A percentile compares a stretch with the other conserved stretches of the same genome.
These are phyloP conservation scores for Eucriotettix oculatus DNA, from an alignment of 2,888 invertebrate species.

Conservation along the genomic window DNA sequence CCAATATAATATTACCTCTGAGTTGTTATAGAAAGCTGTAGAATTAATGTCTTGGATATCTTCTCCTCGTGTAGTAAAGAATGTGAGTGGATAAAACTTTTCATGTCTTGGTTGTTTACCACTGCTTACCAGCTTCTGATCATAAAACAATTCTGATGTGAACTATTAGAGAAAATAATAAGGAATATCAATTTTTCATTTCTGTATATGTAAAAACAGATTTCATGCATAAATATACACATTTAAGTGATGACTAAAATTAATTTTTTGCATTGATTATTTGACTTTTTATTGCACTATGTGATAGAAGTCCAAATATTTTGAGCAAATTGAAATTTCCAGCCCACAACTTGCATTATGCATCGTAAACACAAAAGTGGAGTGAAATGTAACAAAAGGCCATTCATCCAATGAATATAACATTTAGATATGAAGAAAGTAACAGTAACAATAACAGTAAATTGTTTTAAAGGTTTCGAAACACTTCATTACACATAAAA, in stretches of 20 bases:
- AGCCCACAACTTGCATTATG: too few species aligned
- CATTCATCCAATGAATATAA: neutral
- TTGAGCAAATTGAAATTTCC: too few species aligned
- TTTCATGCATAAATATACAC: too few species aligned
- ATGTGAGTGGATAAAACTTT: conserved; percentile 55
- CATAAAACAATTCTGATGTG: conserved; percentile 68
- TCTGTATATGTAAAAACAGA: too few species aligned
- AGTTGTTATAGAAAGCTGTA: conserved; percentile 67
- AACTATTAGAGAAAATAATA: conserved; percentile 25
- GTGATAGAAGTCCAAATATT: too few species aligned
- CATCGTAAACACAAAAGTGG: too few species aligned
- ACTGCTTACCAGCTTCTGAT: conserved; percentile 54
- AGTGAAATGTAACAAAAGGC: too few species aligned
- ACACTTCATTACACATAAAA: too few species aligned
- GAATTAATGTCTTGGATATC: conserved; percentile 63
- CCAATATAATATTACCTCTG: conserved; percentile 35
- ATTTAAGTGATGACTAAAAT: too few species aligned
- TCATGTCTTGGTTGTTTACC: conserved; percentile 54
- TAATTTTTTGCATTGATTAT: neutral
- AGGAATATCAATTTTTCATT: neutral
- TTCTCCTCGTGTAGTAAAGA: conserved; percentile 63
- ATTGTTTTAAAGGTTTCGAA: neutral
- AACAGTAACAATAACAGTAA: neutral
- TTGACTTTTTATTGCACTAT: neutral
- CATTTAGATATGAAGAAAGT: neutral